phyloP scores from a whole-genome alignment of 2,113 vertebrate species.

The Rhinoptilus africanus region DNA sequence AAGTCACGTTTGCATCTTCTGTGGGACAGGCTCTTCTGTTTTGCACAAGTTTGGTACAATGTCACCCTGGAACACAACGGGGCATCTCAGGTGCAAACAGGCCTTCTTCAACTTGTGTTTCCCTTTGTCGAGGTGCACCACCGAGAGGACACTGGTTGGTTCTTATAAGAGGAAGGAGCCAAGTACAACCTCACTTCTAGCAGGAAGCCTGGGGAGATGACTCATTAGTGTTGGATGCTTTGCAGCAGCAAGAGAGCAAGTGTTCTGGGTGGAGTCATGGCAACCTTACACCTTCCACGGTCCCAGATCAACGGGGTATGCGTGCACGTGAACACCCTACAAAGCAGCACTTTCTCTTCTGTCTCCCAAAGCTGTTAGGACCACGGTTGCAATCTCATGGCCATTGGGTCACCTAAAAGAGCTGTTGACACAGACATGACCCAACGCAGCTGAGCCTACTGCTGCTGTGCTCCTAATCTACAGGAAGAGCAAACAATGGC shows the following conservation, averaged over 20 bases:
- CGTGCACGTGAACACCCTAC: neutral
- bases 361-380: neutral
- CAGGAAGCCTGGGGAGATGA: neutral
- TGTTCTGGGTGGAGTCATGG: neutral
- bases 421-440: neutral
- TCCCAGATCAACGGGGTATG: no score
- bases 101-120: neutral
- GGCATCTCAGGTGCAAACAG: neutral
- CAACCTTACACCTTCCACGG: neutral
- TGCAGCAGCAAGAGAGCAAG: neutral
- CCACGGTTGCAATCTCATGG: neutral
- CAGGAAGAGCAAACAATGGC: neutral
- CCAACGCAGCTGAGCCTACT: neutral
- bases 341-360: neutral
- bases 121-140: neutral
- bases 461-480: neutral
- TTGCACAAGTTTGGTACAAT: fast-evolving
- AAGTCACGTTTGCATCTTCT: neutral
- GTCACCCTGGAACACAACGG: neutral
- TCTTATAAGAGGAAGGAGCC: neutral
- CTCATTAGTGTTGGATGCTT: neutral
- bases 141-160: neutral
- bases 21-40: neutral
- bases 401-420: neutral
- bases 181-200: neutral